These are phyloP conservation scores for Etheostoma spectabile DNA, from an alignment of 2,113 vertebrate species.

Conservation along the genomic window DNA sequence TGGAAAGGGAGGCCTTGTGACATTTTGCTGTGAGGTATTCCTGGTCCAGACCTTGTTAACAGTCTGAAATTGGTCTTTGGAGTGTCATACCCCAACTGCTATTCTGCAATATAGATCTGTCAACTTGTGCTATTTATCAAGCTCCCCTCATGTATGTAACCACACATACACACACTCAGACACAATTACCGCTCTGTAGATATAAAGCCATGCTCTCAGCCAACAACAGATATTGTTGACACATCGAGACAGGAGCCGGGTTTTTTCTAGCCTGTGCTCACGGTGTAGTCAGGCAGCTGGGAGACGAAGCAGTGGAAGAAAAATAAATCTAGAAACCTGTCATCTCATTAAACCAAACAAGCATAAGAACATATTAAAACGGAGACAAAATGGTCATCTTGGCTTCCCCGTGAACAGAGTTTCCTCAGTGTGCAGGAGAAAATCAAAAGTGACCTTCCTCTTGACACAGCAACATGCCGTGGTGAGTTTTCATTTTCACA, in stretches of 20 bases:
- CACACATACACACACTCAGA: slow-evolving; percentile 20
- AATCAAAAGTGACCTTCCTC: slow-evolving; percentile 59
- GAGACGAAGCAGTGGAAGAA: slow-evolving; percentile 35
- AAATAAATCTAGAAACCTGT: slow-evolving; percentile 49
- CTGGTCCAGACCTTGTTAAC: slow-evolving; percentile 67
- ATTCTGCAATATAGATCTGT: slow-evolving; percentile 60
- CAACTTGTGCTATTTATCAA: slow-evolving; percentile 66
- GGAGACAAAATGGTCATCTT: slow-evolving; percentile 43
- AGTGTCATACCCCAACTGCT: slow-evolving; percentile 57
- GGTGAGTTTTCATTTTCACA: slow-evolving; percentile 70
- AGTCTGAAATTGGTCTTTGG: slow-evolving; percentile 65
- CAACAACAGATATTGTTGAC: slow-evolving; percentile 68
- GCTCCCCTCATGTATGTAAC: slow-evolving; percentile 37
- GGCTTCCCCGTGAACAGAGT: slow-evolving; percentile 19
- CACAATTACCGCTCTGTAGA: slow-evolving; percentile 52
- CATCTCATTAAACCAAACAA: slow-evolving; percentile 18
- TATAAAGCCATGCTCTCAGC: slow-evolving; percentile 47
- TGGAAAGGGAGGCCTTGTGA: slow-evolving; percentile 53
- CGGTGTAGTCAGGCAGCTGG: slow-evolving; percentile 1
- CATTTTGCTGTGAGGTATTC: slow-evolving; percentile 69
- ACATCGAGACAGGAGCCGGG: slow-evolving; percentile 16
- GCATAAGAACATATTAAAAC: slow-evolving; percentile 35
- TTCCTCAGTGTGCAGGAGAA: slow-evolving; percentile 25
- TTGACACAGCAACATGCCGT: slow-evolving; percentile 64
- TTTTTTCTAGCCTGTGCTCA: slow-evolving; percentile 21